phyloP scores from a whole-genome alignment of 2,797 vertebrate species.

The Neolamprologus multifasciatus region DNA sequence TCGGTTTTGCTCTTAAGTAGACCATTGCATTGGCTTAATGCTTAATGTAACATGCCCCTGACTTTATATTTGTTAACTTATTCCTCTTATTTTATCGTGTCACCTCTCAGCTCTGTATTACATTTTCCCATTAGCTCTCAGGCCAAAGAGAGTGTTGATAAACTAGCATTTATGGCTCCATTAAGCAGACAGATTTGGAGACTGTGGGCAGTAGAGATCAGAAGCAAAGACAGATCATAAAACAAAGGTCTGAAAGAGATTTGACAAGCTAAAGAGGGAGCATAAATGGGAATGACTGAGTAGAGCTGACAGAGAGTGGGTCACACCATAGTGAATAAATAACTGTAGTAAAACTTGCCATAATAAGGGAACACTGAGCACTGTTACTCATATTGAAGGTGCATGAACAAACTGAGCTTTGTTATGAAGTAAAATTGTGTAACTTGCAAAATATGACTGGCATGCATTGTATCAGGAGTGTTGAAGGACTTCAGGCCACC shows the following conservation, averaged over 20 bases:
- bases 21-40: conserved; percentile 4
- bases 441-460: neutral
- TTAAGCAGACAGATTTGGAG: conserved; percentile 29
- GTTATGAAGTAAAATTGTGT: neutral
- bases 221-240: conserved; percentile 19
- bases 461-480: neutral
- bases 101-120: neutral
- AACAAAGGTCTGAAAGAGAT: conserved; percentile 19
- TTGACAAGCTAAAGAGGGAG: neutral
- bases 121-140: conserved; percentile 22
- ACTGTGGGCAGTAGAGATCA: neutral
- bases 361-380: neutral
- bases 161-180: conserved; percentile 37
- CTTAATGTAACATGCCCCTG: neutral
- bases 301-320: neutral
- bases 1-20: neutral
- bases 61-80: conserved; percentile 16
- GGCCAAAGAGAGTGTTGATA: conserved; percentile 22
- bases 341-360: neutral
- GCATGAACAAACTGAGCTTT: neutral
- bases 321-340: conserved; percentile 4
- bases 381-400: neutral
- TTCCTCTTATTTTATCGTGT: conserved; percentile 7
- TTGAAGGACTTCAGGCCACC: neutral
- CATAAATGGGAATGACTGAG: neutral